These are phyloP conservation scores for Otus scops DNA, from an alignment of 2,797 vertebrate genomes.

Conservation along the genomic window DNA sequence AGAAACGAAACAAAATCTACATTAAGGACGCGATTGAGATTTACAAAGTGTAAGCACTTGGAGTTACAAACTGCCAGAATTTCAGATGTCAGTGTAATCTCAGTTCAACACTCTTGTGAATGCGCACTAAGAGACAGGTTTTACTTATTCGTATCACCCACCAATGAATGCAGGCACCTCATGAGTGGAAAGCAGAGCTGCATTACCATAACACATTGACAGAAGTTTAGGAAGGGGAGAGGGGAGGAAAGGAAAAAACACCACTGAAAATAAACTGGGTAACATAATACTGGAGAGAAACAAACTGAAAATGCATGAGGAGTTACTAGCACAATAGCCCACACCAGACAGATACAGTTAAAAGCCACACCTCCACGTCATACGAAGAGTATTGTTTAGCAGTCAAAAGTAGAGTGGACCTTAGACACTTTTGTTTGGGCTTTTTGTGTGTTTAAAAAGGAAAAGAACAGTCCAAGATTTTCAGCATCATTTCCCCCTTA, in stretches of 20 bases:
- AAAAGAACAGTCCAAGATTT: background rate
- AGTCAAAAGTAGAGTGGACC: background rate
- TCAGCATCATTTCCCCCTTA: background rate
- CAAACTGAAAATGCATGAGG: slow-evolving; percentile 36
- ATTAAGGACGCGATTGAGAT: slow-evolving; percentile 65
- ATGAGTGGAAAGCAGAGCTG: slow-evolving; percentile 49
- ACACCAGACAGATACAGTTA: background rate
- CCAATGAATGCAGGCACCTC: slow-evolving; percentile 70
- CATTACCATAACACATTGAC: slow-evolving; percentile 69
- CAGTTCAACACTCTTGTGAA: slow-evolving; percentile 68
- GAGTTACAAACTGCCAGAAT: slow-evolving; percentile 70
- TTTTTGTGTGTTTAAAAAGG: background rate
- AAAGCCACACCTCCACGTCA: background rate
- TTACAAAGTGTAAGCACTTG: slow-evolving; percentile 70
- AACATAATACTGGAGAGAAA: slow-evolving; percentile 41
- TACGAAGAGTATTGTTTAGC: background rate
- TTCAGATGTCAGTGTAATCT: slow-evolving; percentile 71
- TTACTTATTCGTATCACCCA: slow-evolving; percentile 69
- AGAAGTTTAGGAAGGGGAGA: slow-evolving; percentile 59
- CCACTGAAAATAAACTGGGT: slow-evolving; percentile 47
- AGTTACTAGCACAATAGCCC: slow-evolving; percentile 15
- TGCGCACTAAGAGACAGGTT: slow-evolving; percentile 66
- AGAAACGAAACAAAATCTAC: slow-evolving; percentile 67
- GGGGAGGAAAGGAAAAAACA: background rate
- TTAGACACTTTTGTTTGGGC: background rate